Evolutionary conservation across 1,140 invertebrate genomes (phyloP).

Genomic region (Andricus grossulariae): DNA sequence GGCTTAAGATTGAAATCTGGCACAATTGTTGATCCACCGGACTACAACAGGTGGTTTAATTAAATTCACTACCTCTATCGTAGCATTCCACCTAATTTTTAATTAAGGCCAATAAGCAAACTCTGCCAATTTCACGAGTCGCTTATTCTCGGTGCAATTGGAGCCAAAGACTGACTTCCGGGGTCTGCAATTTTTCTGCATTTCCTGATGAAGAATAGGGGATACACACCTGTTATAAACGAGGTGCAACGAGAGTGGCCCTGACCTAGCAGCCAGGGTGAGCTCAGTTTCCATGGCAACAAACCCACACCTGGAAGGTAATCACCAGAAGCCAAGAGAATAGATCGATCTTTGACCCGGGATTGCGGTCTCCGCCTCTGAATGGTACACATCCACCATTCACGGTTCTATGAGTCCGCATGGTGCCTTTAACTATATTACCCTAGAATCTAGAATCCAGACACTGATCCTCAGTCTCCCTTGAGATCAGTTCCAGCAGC

Average conservation of each 20-base stretch:
- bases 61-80: too few species aligned
- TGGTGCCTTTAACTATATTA: constrained; percentile 18
- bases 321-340: constrained; percentile 34
- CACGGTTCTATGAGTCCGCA: constrained; percentile 32
- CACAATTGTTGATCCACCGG: too few species aligned
- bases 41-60: too few species aligned
- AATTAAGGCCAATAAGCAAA: too few species aligned
- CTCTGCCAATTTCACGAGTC: too few species aligned
- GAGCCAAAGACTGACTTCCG: neutral
- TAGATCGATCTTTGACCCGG: constrained; percentile 48
- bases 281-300: constrained; percentile 57
- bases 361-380: constrained; percentile 26
- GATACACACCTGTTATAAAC: constrained; percentile 11
- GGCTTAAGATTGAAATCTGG: too few species aligned
- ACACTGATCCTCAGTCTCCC: neutral
- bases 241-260: constrained; percentile 17
- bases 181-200: neutral
- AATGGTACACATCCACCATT: constrained; percentile 47
- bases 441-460: neutral
- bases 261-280: constrained; percentile 45
- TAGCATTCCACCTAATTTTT: too few species aligned
- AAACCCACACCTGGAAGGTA: constrained; percentile 56
- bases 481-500: constrained; percentile 2
- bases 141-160: too few species aligned
- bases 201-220: neutral